A percentile compares a stretch with the other conserved stretches of the same genome.
phyloP scores from a whole-genome alignment of 1,140 invertebrate genomes.

The Hydropsyche tenuis region DNA sequence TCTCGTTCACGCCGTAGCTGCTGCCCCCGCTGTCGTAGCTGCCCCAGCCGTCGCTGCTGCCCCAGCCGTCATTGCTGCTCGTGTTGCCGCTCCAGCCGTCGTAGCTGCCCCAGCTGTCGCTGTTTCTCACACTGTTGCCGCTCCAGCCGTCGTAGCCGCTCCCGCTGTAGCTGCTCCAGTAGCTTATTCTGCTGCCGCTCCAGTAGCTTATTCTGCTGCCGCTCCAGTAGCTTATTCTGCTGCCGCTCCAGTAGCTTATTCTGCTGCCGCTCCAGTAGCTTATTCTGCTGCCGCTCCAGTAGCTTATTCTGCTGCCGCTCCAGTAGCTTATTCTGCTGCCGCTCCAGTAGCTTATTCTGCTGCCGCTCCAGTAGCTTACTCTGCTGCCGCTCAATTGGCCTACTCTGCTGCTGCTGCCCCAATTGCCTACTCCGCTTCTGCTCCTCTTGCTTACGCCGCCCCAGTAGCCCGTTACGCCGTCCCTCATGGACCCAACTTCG shows the following conservation, averaged over 20 bases:
- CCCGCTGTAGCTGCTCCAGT: constrained; percentile 47
- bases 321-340: no score
- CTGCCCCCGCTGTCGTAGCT: constrained; percentile 48
- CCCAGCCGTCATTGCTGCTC: constrained; percentile 49
- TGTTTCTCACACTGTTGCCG: constrained; percentile 43
- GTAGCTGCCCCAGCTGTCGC: constrained; percentile 39
- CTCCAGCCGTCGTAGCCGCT: constrained; percentile 48
- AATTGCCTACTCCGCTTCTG: constrained; percentile 6
- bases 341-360: no score
- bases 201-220: constrained; percentile 46
- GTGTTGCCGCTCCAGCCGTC: constrained; percentile 46
- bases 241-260: constrained; percentile 9
- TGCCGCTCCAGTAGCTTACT: no score
- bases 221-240: constrained; percentile 28
- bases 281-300: background rate
- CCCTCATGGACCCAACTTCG: constrained; percentile 37
- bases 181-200: constrained; percentile 51
- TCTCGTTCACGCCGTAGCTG: constrained; percentile 58
- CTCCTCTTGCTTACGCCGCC: background rate
- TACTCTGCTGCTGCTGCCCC: constrained; percentile 21
- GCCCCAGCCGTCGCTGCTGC: constrained; percentile 48
- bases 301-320: constrained; percentile 32
- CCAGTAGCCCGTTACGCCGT: no score
- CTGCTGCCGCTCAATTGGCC: constrained; percentile 36
- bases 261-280: background rate